Evolutionary conservation across 2,888 invertebrate species (phyloP).

Genomic region (Encarsia formosa): DNA sequence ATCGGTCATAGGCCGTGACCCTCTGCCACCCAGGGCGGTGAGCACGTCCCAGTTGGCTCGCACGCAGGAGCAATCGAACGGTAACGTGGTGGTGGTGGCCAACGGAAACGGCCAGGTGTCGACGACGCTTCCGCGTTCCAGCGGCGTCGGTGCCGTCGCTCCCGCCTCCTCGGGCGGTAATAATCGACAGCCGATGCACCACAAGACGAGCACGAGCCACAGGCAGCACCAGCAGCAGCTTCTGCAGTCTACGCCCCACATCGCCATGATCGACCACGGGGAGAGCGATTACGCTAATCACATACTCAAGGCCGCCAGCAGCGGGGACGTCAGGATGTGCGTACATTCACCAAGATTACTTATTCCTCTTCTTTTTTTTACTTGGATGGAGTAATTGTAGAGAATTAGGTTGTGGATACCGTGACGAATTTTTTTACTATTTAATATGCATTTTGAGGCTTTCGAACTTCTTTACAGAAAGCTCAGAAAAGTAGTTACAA

Average conservation of each 20-base stretch:
- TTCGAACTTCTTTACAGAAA: too few species aligned
- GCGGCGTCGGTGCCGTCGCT: constrained; percentile 20
- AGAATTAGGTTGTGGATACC: too few species aligned
- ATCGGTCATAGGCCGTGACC: constrained; percentile 60
- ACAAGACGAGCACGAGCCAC: constrained; percentile 26
- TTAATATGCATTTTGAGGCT: too few species aligned
- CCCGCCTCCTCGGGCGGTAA: neutral
- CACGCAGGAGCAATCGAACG: constrained; percentile 39
- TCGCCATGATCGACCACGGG: constrained; percentile 14
- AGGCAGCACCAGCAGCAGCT: constrained; percentile 22
- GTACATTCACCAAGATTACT: constrained; percentile 14
- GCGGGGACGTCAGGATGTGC: constrained; percentile 40
- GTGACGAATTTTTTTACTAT: neutral
- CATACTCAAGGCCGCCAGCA: constrained; percentile 35
- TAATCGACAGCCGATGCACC: constrained; percentile 32
- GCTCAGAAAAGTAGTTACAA: too few species aligned
- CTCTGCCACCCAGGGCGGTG: constrained; percentile 52
- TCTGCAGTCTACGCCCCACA: constrained; percentile 11
- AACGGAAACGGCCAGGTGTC: constrained; percentile 29
- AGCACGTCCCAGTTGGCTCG: constrained; percentile 45
- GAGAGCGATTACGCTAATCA: constrained; percentile 29
- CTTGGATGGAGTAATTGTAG: too few species aligned
- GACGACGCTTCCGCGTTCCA: constrained; percentile 39
- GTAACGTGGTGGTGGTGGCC: neutral
- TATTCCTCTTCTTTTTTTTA: neutral